Evolutionary conservation across 2,797 vertebrate species (phyloP), one percentile per base, ranked within the genome.

Genomic region (Choloepus didactylus): DNA sequence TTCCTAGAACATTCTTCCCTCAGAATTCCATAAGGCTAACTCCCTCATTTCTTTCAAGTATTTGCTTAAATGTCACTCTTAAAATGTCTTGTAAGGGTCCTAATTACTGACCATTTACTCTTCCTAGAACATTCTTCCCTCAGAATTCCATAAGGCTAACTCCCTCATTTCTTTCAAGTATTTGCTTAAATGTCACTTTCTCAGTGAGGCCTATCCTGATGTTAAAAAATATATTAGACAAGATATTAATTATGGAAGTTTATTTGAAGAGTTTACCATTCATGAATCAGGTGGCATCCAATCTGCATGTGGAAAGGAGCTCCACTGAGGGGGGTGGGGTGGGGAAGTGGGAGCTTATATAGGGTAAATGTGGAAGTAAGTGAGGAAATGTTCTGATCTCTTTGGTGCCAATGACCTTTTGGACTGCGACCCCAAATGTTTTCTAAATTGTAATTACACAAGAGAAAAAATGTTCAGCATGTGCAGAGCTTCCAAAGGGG

Each of bases 381-480:
- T 15, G 51, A 16, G 15, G 51, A 54, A 54, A 54, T 54, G 51
- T 54, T 54, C 51, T 54, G 51, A 54, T 75, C 69, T 91, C 69
- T 72, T 66, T 91, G 80, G 67, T 86, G 72, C 38, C 49, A 64
- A 59, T 10, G 56, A 81, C 75, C 49, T 94, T 54, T 67, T 59
- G 60, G 4, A 51, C 77, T 83, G n/a, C n/a, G 83, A 41, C 51
- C 54, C 31, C 89, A 83, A 76, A 76, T 92, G 41, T 88, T 16
- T 83, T 77, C 89, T 69, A 87, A 82, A 56, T 44, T 69, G 64
- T 60, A 82, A 75, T 9, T 87, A 35, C 59, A 82, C 87, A 76
- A 35, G 35, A 80, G n/a, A 51, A 87, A 75, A 87, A 87, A 62
- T 75, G 27, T 35, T 87, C 62, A 75, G n/a, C 25, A 87, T 54